phyloP scores from a whole-genome alignment of 2,113 vertebrate genomes.

The Entosphenus tridentatus region DNA sequence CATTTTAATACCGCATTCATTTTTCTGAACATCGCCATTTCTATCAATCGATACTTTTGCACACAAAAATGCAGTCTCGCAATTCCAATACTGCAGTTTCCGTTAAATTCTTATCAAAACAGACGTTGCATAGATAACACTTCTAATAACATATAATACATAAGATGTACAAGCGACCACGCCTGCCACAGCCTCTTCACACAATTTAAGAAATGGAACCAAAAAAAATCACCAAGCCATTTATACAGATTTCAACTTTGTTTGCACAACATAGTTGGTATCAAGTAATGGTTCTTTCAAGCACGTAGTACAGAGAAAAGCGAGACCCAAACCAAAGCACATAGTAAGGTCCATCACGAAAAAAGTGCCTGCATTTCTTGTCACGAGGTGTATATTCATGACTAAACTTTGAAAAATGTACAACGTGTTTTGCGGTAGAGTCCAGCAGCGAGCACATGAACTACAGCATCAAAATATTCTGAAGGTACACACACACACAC shows the following conservation, averaged over 20 bases:
- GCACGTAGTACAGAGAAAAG: not conserved
- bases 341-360: not conserved
- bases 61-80: slow-evolving; percentile 3
- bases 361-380: too few relatives aligned
- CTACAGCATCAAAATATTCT: too few relatives aligned
- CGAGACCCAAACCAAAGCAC: not conserved
- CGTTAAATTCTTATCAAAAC: not conserved
- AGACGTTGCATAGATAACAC: slow-evolving; percentile 5
- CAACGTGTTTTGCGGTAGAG: not conserved
- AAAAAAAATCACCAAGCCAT: slow-evolving; percentile 4
- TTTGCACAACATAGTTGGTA: not conserved
- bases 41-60: not conserved
- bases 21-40: not conserved
- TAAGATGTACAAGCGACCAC: not conserved
- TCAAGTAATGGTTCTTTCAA: slow-evolving; percentile 3
- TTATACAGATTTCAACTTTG: slow-evolving; percentile 2
- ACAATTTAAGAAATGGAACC: not conserved
- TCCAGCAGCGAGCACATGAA: not conserved
- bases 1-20: not conserved
- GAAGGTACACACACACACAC: too few relatives aligned
- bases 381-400: not conserved
- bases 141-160: slow-evolving; percentile 3
- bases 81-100: not conserved
- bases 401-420: not conserved
- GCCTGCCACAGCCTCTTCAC: slow-evolving; percentile 3